phyloP scores from a whole-genome alignment of 2,888 invertebrate genomes.

The Kuschelorhynchus macadamiae region DNA sequence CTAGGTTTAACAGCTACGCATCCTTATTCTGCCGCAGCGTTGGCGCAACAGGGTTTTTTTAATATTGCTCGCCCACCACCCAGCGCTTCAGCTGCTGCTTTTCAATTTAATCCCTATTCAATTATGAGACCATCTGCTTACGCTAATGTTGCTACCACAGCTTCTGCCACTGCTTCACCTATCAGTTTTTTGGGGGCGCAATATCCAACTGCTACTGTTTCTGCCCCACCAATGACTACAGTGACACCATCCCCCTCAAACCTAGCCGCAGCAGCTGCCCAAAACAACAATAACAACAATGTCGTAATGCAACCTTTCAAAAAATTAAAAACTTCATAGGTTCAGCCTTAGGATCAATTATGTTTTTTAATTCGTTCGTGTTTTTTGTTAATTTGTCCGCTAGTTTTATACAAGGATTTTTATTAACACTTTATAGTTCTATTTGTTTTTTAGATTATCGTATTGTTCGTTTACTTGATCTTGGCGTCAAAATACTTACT shows the following conservation, averaged over 20 bases:
- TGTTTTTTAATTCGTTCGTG: conserved; percentile 23
- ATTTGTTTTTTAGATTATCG: not conserved
- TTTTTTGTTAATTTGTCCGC: conserved; percentile 24
- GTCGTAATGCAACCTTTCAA: conserved; percentile 87
- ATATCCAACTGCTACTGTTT: conserved; percentile 68
- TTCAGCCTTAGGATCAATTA: not conserved
- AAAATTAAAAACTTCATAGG: conserved; percentile 89
- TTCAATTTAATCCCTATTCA: conserved; percentile 70
- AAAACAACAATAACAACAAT: conserved; percentile 69
- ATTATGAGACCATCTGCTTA: conserved; percentile 66
- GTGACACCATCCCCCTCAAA: conserved; percentile 63
- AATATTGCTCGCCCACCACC: conserved; percentile 64
- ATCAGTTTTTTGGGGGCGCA: conserved; percentile 64
- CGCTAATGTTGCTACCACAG: conserved; percentile 57
- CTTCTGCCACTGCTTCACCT: conserved; percentile 67
- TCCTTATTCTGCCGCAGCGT: conserved; percentile 65
- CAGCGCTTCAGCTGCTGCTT: conserved; percentile 47
- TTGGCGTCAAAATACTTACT: conserved; percentile 29
- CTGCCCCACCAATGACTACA: conserved; percentile 63
- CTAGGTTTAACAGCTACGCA: conserved; percentile 57
- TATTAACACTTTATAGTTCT: conserved; percentile 18
- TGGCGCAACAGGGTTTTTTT: conserved; percentile 61
- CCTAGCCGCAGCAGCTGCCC: conserved; percentile 68
- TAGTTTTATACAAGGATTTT: conserved; percentile 16
- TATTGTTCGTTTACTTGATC: conserved; percentile 13